Conservation (phyloP, 30 jellyfish, hydroid and myxozoan genomes). For the Sanderia malayensis region DNA sequence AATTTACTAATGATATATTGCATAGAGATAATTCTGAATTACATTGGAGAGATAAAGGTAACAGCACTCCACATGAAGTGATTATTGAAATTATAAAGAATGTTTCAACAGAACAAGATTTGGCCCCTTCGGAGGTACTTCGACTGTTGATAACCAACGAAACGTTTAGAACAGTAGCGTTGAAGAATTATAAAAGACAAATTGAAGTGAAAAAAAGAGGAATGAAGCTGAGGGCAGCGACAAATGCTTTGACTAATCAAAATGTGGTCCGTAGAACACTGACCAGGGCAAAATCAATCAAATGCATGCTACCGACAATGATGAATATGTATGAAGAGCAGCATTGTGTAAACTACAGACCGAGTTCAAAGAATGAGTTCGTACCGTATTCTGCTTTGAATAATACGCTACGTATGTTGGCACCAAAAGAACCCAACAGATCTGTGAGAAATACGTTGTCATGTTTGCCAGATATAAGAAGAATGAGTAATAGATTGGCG, state of each 20-base stretch:
- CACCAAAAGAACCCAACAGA: constrained; percentile 16
- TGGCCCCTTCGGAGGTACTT: constrained; percentile 38
- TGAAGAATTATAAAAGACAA: constrained; percentile 9
- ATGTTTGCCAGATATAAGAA: constrained; percentile 38
- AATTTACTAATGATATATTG: constrained; percentile 24
- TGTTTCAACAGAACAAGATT: constrained; percentile 30
- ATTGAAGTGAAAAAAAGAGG: constrained; percentile 4
- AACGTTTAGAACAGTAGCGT: constrained; percentile 44
- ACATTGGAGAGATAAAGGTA: constrained; percentile 16
- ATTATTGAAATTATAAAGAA: constrained; percentile 24
- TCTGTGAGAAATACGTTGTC: constrained; percentile 14
- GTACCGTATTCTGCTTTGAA: constrained; percentile 38
- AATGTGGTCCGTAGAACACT: background rate
- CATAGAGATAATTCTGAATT: constrained; percentile 18
- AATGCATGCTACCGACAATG: constrained; percentile 59
- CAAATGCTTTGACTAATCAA: background rate
- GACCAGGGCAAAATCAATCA: constrained; percentile 43
- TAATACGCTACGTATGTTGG: constrained; percentile 3
- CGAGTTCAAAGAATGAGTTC: constrained; percentile 51
- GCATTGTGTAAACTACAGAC: constrained; percentile 47
- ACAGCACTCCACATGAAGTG: constrained; percentile 28
- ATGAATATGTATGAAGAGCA: constrained; percentile 67
- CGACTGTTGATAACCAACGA: constrained; percentile 43
- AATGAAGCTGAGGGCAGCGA: background rate
- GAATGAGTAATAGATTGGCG: constrained; percentile 13